Evolutionary conservation across 1,140 invertebrate species (phyloP), one percentile per base, ranked within the genome.

Genomic region (Ganaspis sp.): DNA sequence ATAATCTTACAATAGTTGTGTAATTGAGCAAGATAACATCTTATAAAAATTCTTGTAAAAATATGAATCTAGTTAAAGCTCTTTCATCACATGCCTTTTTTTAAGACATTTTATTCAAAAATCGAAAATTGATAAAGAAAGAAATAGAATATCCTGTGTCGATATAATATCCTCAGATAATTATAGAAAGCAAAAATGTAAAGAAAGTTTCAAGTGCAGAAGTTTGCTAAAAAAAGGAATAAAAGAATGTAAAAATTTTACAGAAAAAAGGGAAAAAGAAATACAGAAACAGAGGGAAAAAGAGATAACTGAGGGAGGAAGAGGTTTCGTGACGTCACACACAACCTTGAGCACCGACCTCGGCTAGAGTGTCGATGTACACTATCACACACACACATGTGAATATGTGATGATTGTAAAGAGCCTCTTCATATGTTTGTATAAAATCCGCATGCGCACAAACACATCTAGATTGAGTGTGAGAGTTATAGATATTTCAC

Each of bases 281-380:
- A 54, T 21, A 70, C 69, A 19, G 69, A 75, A 37, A 23, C 17
- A 29, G 0, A 53, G 42, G 15, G 70, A 29, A 45, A 53, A 69
- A 71, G 70, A n/a, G 69, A 49, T 23, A 54, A 26, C 8, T 23
- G 69, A 73, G 69, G 42, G 81, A 82, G 80, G 84, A 83, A 84
- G 84, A 81, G 76, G 78, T 74, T 74, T 77, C 69, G 74, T 90
- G 88, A 90, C 89, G 89, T 90, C 89, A 90, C 80, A 23, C 73
- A 75, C 82, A 89, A 88, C 89, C 89, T 90, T 90, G 89, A 89
- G 86, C 85, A 83, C 86, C 88, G 88, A 90, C 89, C 88, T 90
- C 87, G 88, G 87, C 87, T 85, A 89, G 89, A 83, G 87, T 87
- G 87, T 85, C 84, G 87, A 82, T 79, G 81, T 84, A 73, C 70